Conservation (phyloP, 2,888 invertebrate genomes). For the Cerastoderma edule region DNA sequence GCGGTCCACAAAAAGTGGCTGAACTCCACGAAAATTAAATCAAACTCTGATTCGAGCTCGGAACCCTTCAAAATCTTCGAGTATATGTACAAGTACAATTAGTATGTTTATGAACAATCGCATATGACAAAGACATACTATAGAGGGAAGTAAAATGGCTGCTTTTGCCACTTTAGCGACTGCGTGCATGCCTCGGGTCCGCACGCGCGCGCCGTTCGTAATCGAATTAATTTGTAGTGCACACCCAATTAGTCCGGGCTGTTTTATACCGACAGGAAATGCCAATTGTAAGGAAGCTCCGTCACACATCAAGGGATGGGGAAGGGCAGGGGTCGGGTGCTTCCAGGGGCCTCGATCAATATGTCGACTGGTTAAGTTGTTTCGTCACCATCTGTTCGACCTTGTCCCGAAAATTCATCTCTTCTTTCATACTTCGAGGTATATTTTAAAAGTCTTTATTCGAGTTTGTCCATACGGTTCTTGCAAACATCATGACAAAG, state of each 20-base stretch:
- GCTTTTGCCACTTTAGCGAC: too few relatives aligned
- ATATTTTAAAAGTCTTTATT: background rate
- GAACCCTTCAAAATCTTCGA: too few relatives aligned
- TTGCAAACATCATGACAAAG: too few relatives aligned
- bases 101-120: too few relatives aligned
- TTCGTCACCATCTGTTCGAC: conserved; percentile 50
- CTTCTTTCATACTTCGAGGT: background rate
- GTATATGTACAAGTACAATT: too few relatives aligned
- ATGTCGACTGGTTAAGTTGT: conserved; percentile 50
- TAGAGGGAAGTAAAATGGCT: too few relatives aligned
- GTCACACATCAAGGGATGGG: conserved; percentile 6
- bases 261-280: background rate
- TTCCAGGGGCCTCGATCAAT: conserved; percentile 12
- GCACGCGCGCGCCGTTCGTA: too few relatives aligned
- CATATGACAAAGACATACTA: too few relatives aligned
- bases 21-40: too few relatives aligned
- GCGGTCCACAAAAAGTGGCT: too few relatives aligned
- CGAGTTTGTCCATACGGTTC: background rate
- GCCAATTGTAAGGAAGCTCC: background rate
- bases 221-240: conserved; percentile 13
- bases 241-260: conserved; percentile 1
- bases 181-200: too few relatives aligned
- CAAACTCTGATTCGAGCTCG: too few relatives aligned
- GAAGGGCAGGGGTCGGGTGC: conserved; percentile 8
- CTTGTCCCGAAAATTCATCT: background rate